phyloP scores from a whole-genome alignment of 2,113 vertebrate genomes.

The Tichodroma muraria region DNA sequence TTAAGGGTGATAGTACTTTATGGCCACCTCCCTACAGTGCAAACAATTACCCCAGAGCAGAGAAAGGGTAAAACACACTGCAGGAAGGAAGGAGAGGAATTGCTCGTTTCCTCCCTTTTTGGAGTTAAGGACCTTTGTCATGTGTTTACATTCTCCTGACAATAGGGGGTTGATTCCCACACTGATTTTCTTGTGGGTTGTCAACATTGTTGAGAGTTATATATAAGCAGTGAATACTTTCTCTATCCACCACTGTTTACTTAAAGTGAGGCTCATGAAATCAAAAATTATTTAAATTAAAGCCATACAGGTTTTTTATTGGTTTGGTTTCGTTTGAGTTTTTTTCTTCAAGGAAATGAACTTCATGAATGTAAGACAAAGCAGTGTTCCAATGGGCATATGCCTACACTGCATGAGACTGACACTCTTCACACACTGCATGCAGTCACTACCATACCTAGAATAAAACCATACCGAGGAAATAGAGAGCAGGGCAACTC shows the following conservation, averaged over 20 bases:
- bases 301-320: background rate
- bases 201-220: background rate
- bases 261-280: background rate
- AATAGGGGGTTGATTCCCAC: background rate
- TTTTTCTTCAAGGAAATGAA: background rate
- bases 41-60: background rate
- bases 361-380: background rate
- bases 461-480: slow-evolving; percentile 4
- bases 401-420: background rate
- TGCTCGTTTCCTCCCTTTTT: background rate
- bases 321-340: background rate
- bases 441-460: background rate
- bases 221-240: background rate
- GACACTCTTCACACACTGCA: background rate
- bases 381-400: background rate
- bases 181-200: background rate
- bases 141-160: slow-evolving; percentile 13
- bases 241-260: background rate
- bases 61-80: background rate
- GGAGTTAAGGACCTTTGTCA: background rate
- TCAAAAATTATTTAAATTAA: background rate
- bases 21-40: background rate
- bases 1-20: background rate
- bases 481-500: background rate
- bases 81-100: slow-evolving; percentile 2